phyloP scores from a whole-genome alignment of 2,797 vertebrate genomes.

The Pseudochromis fuscus region DNA sequence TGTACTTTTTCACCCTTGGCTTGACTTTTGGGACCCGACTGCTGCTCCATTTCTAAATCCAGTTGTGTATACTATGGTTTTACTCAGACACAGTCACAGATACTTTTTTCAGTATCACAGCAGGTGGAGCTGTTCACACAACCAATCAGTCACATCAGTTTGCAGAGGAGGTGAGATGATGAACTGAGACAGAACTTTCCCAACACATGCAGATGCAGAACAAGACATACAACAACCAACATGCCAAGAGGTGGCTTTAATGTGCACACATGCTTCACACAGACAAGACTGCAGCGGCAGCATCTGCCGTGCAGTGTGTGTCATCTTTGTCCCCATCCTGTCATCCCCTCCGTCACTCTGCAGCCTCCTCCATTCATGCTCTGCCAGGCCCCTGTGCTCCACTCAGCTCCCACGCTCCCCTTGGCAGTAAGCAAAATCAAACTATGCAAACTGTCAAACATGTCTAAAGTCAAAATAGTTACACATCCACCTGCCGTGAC shows the following conservation, averaged over 20 bases:
- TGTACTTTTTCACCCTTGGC: no score
- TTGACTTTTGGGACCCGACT: no score
- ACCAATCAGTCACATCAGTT: conserved; percentile 8
- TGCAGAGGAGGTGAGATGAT: not conserved
- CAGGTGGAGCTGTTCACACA: conserved; percentile 9
- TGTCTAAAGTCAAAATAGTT: conserved; percentile 13
- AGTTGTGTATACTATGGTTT: no score
- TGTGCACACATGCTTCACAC: not conserved
- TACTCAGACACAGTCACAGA: no score
- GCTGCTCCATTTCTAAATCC: no score
- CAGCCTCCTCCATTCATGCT: conserved; percentile 43
- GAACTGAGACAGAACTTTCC: not conserved
- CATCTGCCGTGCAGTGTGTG: not conserved
- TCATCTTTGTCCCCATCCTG: conserved; percentile 25
- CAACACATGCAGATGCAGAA: not conserved
- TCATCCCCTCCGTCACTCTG: conserved; percentile 23
- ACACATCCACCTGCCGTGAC: conserved; percentile 5
- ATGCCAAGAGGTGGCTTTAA: conserved; percentile 2
- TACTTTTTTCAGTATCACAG: conserved; percentile 15
- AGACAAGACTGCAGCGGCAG: not conserved
- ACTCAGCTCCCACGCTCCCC: conserved; percentile 40
- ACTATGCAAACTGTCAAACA: conserved; percentile 35
- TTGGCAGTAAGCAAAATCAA: conserved; percentile 20
- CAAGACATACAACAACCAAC: conserved; percentile 14
- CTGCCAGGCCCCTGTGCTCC: conserved; percentile 31